These are phyloP conservation scores for Epistrophella euchroma DNA, from an alignment of 2,888 invertebrate genomes.

Conservation along the genomic window DNA sequence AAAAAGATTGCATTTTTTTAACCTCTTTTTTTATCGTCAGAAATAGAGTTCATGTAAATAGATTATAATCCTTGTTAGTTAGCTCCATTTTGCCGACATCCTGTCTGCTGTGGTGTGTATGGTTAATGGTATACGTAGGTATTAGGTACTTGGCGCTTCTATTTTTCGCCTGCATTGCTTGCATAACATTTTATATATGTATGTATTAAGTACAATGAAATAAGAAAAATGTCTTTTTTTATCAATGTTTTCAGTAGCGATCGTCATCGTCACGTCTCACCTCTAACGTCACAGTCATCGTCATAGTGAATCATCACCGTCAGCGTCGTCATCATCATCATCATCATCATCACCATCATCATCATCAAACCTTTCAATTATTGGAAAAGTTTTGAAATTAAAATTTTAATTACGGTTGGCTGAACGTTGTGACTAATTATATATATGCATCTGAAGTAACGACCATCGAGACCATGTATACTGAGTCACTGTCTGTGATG, in stretches of 20 bases:
- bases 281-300: background rate
- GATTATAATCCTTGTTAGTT: too few relatives aligned
- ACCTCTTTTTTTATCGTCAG: background rate
- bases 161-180: too few relatives aligned
- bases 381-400: constrained; percentile 75
- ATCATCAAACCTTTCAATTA: constrained; percentile 71
- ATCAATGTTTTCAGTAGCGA: background rate
- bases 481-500: background rate
- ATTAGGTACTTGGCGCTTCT: background rate
- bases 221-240: constrained; percentile 28
- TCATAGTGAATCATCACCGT: background rate
- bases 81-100: background rate
- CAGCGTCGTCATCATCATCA: background rate
- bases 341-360: constrained; percentile 33
- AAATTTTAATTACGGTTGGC: constrained; percentile 70
- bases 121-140: background rate
- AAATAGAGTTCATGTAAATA: constrained; percentile 1
- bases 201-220: constrained; percentile 28
- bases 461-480: background rate
- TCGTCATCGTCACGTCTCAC: constrained; percentile 1
- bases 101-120: background rate
- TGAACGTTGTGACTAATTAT: constrained; percentile 71
- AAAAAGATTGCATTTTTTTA: background rate
- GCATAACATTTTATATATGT: background rate
- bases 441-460: constrained; percentile 52